Base-by-base conservation (phyloP, 1,140 invertebrate genomes). In the Maconellicoccus hirsutus region DNA sequence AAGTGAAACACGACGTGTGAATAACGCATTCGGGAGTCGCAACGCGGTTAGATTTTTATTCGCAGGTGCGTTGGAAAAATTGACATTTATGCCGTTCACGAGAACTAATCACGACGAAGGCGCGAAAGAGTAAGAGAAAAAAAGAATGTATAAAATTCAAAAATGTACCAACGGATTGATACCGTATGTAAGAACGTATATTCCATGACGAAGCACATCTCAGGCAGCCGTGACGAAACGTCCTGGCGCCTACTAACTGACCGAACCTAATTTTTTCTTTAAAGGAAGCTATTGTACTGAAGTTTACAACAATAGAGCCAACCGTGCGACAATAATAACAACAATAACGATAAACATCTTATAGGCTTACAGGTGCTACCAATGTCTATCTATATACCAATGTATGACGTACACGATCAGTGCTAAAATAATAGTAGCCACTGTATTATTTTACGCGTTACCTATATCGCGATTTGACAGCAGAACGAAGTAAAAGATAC, bases 191-290 rank as follows among this genome's bases (percentile, higher is more conserved):
- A 14, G 42, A 52, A 52, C 29, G 12, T 33, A 33, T 52, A 52
- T 52, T 66, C 21, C 61, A 66, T 66, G 61, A 66, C 61, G 61
- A 66, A 66, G 61, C 61, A 66, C 10, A 66, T 66, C 61, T 12
- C 61, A 26, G 61, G 61, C 61, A 66, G 61, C 61, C 61, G 61
- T 66, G 61, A 66, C 61, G 61, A 66, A 66, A 66, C 22, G 61
- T 66, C 61, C 61, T 66, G 61, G 61, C 61, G 61, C 61, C 61
- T 66, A 66, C 61, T 66, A 66, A 66, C 61, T 66, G 61, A 66
- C 61, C 61, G 61, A 66, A 66, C 61, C 61, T 66, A 66, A 66
- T 66, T 66, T 66, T 66, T 66, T 66, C 61, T 66, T 66, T 66
- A 66, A 66, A 66, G 61, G 61, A 66, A 66, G 61, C 61, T 66